A percentile compares a stretch with the other conserved stretches of the same genome.
These are phyloP conservation scores for Podilymbus podiceps DNA, from an alignment of 2,113 vertebrate species.

Conservation along the genomic window DNA sequence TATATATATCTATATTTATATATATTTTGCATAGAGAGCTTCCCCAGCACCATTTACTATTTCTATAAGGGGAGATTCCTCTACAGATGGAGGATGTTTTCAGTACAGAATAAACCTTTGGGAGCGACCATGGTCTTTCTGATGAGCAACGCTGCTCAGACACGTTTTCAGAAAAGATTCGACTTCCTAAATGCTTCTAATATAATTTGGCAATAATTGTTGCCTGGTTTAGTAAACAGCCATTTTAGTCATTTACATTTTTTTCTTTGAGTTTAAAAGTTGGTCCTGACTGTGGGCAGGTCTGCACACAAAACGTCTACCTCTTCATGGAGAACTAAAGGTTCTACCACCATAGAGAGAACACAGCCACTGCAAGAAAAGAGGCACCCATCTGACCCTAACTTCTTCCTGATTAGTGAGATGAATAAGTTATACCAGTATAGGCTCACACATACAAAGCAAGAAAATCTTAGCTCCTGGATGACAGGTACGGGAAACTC, in stretches of 20 bases:
- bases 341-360: neutral
- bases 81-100: neutral
- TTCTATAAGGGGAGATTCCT: neutral
- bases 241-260: neutral
- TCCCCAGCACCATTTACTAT: neutral
- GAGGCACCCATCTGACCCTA: neutral
- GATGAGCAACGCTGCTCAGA: neutral
- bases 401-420: neutral
- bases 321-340: neutral
- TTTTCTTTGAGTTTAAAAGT: neutral
- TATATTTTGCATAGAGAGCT: neutral
- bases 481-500: neutral
- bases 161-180: neutral
- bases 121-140: neutral
- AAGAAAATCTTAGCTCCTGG: neutral
- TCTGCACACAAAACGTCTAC: neutral
- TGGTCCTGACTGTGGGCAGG: neutral
- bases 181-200: neutral
- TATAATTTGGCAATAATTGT: neutral
- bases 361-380: neutral
- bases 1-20: too few relatives aligned
- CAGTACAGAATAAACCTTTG: neutral
- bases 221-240: neutral
- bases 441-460: neutral
- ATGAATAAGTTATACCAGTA: neutral